A percentile compares a stretch with the other conserved stretches of the same genome.
phyloP scores from a whole-genome alignment of 2,888 invertebrate species.

The Melieria picta region DNA sequence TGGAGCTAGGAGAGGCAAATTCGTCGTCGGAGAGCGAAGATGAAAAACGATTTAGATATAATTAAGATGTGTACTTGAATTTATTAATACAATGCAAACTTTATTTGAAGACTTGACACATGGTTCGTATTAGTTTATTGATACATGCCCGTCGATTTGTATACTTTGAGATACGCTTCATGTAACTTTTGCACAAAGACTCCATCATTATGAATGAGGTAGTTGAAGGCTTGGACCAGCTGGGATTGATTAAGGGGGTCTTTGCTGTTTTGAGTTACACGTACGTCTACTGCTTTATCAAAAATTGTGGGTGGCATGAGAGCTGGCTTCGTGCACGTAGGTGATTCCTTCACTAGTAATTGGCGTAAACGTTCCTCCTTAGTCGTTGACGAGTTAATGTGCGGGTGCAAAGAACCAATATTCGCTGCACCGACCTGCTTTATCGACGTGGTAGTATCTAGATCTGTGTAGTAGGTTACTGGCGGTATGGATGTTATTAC shows the following conservation, averaged over 20 bases:
- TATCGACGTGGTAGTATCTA: background rate
- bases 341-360: slow-evolving; percentile 19
- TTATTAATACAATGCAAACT: too few relatives aligned
- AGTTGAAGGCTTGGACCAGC: slow-evolving; percentile 87
- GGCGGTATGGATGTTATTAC: too few relatives aligned
- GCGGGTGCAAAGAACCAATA: background rate
- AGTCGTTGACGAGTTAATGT: background rate
- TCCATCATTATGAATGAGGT: slow-evolving; percentile 86
- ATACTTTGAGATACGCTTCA: slow-evolving; percentile 90
- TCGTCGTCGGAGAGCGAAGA: slow-evolving; percentile 40
- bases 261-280: slow-evolving; percentile 34
- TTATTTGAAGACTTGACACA: too few relatives aligned
- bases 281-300: slow-evolving; percentile 68
- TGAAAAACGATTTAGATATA: slow-evolving; percentile 3
- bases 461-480: slow-evolving; percentile 4
- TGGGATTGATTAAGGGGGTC: slow-evolving; percentile 89
- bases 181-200: slow-evolving; percentile 90
- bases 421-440: background rate
- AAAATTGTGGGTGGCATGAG: slow-evolving; percentile 90
- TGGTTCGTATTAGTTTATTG: background rate
- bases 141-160: slow-evolving; percentile 54
- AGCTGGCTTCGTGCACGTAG: slow-evolving; percentile 71
- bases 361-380: slow-evolving; percentile 19
- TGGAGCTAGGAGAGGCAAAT: slow-evolving; percentile 43
- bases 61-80: too few relatives aligned